Evolutionary conservation across 30 jellyfish, hydroid and myxozoan species (phyloP).

Genomic region (Pseudorhiza aurosa): DNA sequence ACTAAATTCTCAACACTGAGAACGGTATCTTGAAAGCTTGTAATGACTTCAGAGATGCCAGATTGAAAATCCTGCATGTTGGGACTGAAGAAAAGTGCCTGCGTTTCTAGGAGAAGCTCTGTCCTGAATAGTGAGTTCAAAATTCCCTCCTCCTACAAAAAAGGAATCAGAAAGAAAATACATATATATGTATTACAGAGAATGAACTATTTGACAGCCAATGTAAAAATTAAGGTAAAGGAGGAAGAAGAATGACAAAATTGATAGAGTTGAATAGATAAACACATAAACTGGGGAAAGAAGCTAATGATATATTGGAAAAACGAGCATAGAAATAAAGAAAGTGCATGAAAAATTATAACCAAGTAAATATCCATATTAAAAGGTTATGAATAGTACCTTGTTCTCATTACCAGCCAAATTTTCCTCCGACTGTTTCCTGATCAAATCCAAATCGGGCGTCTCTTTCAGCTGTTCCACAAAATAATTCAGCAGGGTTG

Average conservation of each 20-base stretch:
- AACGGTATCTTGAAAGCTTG: slow-evolving; percentile 89
- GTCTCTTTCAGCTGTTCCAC: slow-evolving; percentile 85
- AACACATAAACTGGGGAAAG: too few relatives aligned
- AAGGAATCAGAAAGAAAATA: not conserved
- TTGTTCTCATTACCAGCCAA: not conserved
- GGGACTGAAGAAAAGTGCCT: slow-evolving; percentile 72
- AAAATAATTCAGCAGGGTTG: slow-evolving; percentile 76
- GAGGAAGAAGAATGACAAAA: too few relatives aligned
- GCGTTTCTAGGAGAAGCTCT: slow-evolving; percentile 84
- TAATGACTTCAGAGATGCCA: slow-evolving; percentile 77
- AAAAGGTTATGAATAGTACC: not conserved
- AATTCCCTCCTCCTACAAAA: slow-evolving; percentile 73
- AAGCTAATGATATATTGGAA: too few relatives aligned
- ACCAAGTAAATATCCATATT: not conserved
- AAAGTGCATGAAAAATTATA: not conserved
- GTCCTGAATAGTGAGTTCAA: slow-evolving; percentile 80
- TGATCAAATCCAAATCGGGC: slow-evolving; percentile 31
- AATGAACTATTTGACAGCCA: too few relatives aligned
- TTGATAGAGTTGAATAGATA: too few relatives aligned
- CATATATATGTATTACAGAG: too few relatives aligned
- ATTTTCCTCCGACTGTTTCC: slow-evolving; percentile 23
- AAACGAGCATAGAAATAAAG: not conserved
- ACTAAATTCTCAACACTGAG: slow-evolving; percentile 87
- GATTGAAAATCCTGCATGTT: slow-evolving; percentile 80
- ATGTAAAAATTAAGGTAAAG: too few relatives aligned